Evolutionary conservation across 2,113 vertebrate species (phyloP).

Genomic region (Rhinopomastus cyanomelas): DNA sequence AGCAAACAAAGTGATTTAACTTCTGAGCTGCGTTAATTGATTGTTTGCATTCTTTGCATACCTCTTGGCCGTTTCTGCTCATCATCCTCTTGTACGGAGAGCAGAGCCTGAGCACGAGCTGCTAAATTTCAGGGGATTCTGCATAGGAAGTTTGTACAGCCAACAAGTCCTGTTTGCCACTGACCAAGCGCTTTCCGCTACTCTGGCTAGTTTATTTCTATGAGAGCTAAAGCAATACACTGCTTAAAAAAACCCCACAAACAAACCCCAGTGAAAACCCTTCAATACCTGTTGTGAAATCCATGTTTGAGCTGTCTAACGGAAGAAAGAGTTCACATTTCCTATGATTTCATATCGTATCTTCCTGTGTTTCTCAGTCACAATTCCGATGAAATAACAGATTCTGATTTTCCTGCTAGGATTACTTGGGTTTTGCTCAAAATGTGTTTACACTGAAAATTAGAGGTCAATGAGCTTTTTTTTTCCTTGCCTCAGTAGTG

Average conservation of each 20-base stretch:
- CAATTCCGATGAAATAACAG: background rate
- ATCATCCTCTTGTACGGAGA: background rate
- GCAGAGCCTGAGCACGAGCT: background rate
- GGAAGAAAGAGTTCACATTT: background rate
- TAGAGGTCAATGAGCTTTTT: no score
- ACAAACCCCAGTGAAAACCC: background rate
- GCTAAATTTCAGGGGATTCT: background rate
- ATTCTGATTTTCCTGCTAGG: background rate
- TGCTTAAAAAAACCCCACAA: background rate
- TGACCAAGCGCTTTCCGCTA: background rate
- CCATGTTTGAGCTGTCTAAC: background rate
- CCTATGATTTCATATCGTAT: background rate
- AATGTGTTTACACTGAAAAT: background rate
- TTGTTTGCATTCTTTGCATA: background rate
- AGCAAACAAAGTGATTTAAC: background rate
- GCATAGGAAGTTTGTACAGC: background rate
- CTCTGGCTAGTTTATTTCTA: background rate
- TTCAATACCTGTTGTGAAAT: background rate
- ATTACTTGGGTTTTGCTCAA: background rate
- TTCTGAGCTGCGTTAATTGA: background rate
- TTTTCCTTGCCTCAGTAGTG: background rate
- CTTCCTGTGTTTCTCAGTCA: background rate
- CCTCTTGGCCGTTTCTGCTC: background rate
- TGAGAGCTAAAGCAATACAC: background rate
- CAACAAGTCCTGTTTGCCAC: background rate